Evolutionary conservation across 2,113 vertebrate species (phyloP).

Genomic region (Smithornis capensis): DNA sequence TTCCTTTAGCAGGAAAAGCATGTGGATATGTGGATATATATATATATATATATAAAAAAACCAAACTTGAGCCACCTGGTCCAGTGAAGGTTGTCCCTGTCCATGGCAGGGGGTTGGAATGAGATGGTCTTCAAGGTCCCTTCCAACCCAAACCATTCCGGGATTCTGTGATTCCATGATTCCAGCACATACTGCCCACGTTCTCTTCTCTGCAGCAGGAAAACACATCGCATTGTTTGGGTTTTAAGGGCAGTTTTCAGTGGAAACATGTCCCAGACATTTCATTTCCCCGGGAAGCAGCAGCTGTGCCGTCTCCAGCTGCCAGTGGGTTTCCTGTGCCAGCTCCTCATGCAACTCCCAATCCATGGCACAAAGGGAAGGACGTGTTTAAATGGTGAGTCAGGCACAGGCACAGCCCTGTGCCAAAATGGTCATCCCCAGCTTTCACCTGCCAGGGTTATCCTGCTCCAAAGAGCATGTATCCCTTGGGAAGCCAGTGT

Average conservation of each 20-base stretch:
- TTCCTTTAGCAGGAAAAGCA: background rate
- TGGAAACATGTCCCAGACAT: background rate
- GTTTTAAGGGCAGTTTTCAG: background rate
- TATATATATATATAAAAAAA: too few species aligned
- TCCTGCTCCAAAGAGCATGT: background rate
- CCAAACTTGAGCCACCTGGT: background rate
- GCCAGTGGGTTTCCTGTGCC: background rate
- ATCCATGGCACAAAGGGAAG: background rate
- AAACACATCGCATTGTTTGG: background rate
- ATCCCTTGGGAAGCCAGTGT: fast-evolving
- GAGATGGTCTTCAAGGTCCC: background rate
- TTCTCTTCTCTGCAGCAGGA: background rate
- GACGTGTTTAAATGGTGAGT: fast-evolving
- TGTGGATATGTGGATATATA: fast-evolving
- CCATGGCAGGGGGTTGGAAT: background rate
- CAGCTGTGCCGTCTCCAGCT: background rate
- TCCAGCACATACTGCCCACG: background rate
- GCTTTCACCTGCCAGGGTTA: fast-evolving
- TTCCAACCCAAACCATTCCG: background rate
- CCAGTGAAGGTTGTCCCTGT: background rate
- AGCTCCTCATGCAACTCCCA: background rate
- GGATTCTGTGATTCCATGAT: background rate
- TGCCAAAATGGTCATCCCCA: background rate
- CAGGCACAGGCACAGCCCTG: background rate
- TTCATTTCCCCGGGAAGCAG: background rate